These are phyloP conservation scores for Microcaecilia unicolor DNA, from an alignment of 2,797 vertebrate genomes.

Conservation along the genomic window DNA sequence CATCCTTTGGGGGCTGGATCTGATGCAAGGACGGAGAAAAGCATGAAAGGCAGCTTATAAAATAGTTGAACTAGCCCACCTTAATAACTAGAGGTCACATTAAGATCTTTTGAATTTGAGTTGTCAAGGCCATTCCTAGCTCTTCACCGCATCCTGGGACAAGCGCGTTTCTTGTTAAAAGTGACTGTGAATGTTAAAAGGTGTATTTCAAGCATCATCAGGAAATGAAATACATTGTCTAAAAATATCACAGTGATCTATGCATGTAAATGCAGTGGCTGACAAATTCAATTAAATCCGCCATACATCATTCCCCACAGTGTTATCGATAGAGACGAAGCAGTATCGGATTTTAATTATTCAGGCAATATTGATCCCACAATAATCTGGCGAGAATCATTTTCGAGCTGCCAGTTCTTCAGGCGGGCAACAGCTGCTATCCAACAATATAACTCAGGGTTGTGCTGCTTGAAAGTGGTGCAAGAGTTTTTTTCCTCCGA, in stretches of 20 bases:
- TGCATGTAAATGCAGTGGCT: slow-evolving; percentile 33
- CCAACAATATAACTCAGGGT: slow-evolving; percentile 62
- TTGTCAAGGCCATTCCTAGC: slow-evolving; percentile 23
- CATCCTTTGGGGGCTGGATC: too few relatives aligned
- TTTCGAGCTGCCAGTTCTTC: slow-evolving; percentile 45
- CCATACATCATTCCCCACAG: slow-evolving; percentile 58
- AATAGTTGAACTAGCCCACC: neutral
- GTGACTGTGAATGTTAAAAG: slow-evolving; percentile 37
- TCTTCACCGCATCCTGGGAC: slow-evolving; percentile 21
- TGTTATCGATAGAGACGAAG: slow-evolving; percentile 56
- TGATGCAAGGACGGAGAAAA: too few relatives aligned
- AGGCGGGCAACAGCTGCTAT: slow-evolving; percentile 53
- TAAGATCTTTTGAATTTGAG: slow-evolving; percentile 31
- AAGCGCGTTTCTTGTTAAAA: slow-evolving; percentile 18
- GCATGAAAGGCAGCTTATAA: neutral
- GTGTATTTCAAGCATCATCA: slow-evolving; percentile 24
- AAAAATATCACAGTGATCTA: slow-evolving; percentile 56
- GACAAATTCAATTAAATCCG: slow-evolving; percentile 63
- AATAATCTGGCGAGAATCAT: slow-evolving; percentile 58
- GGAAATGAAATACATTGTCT: slow-evolving; percentile 52
- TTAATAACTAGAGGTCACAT: slow-evolving; percentile 18
- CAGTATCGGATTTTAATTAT: slow-evolving; percentile 70
- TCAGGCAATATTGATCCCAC: slow-evolving; percentile 59
- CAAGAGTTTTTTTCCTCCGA: too few relatives aligned
- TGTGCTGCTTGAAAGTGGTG: slow-evolving; percentile 47